Evolutionary conservation across 2,888 invertebrate genomes (phyloP), one percentile per base, ranked within the genome.

Genomic region (Dicyrtomina minuta): DNA sequence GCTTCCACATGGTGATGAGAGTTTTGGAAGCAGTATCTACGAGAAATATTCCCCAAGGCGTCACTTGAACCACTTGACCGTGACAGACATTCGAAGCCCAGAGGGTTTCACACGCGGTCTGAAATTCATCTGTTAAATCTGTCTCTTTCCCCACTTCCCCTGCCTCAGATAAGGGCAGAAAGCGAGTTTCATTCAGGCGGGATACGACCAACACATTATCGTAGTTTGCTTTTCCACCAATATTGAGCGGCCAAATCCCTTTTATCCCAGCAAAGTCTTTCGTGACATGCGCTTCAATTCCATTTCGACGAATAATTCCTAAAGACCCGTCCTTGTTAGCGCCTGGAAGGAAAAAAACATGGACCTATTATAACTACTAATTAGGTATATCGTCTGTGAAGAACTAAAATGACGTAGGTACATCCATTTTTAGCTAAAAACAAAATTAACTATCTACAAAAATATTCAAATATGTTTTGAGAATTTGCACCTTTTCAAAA

Each of bases 101-200:
- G 81, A 97, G 93, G 0, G 98, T 96, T 82, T 97, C 96, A 77
- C 93, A 89, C 79, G 94, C 93, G 2, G 92, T 89, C 27, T 93
- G 87, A 81, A 98, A 95, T 0, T 97, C 97, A 66, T 89, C 86
- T n/a, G n/a, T n/a, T 75, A 96, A 89, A 80, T 96, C 96, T 0
- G 95, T 96, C 83, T 99, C 98, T 82, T 99, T 98, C 0, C 98
- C 96, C 82, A 98, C 98, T 81, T 98, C 98, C 0, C 96, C n/a
- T n/a, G n/a, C n/a, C n/a, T n/a, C 96, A 76, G 88, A 92, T 53
- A 98, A 82, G 74, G 76, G 76, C 17, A 78, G 67, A 70, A 78
- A 76, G 65, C 78, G 68, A 0, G 97, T 97, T 80, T 97, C 96
- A 5, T 96, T 96, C n/a, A 97, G 96, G 83, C 98, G 97, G 1